These are phyloP conservation scores for Podabrus alpinus DNA, from an alignment of 2,888 invertebrate genomes.

Conservation along the genomic window DNA sequence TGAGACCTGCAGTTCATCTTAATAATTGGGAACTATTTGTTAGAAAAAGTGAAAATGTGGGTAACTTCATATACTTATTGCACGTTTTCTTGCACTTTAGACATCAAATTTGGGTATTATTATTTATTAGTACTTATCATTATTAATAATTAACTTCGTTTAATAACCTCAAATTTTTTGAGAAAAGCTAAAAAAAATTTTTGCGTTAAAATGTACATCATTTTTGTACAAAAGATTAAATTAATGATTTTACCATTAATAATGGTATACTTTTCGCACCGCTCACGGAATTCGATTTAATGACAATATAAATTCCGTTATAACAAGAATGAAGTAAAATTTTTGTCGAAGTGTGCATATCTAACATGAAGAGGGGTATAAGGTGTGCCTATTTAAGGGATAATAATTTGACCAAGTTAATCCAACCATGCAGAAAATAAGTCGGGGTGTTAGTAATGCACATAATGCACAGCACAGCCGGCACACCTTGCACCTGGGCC, in stretches of 20 bases:
- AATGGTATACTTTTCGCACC: background rate
- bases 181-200: no score
- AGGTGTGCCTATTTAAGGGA: conserved; percentile 23
- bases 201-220: background rate
- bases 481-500: conserved; percentile 48
- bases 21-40: no score
- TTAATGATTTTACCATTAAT: background rate
- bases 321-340: conserved; percentile 7
- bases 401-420: conserved; percentile 43
- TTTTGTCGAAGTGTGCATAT: conserved; percentile 3
- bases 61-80: no score
- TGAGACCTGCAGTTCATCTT: no score
- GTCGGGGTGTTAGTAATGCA: conserved; percentile 45
- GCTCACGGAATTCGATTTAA: background rate
- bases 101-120: no score
- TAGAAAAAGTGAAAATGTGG: no score
- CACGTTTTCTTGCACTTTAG: no score
- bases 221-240: background rate
- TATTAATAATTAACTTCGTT: no score
- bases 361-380: conserved; percentile 16
- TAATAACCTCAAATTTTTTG: no score
- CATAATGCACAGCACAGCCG: conserved; percentile 40
- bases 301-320: background rate
- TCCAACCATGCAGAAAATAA: conserved; percentile 54
- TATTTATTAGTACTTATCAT: no score